Evolutionary conservation across 1,140 invertebrate species (phyloP), one percentile per base, ranked within the genome.

Genomic region (Conopomorpha cramerella): DNA sequence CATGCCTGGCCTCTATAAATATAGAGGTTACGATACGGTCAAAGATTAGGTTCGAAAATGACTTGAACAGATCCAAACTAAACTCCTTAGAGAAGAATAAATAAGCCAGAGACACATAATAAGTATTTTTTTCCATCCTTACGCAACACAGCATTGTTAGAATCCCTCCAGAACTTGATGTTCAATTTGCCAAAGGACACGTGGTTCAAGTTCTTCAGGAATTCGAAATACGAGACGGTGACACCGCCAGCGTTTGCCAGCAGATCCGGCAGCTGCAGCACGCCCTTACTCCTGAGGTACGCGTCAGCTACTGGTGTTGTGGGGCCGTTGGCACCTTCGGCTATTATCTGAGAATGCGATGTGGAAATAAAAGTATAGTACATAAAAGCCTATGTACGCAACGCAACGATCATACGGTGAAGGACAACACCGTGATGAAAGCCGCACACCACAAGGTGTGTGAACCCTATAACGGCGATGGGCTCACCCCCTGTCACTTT

Each of bases 191-290:
- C 93, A 65, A 89, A 95, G 41, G 89, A 91, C 13, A 68, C 64
- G 37, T 68, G 64, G 46, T 68, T 95, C 6, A 96, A 74, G 62
- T 96, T 95, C 72, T 96, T 96, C 19, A 96, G 72, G 86, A 89
- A 95, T 59, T 96, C 94, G 66, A 96, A 94, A 67, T 93, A 96
- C 4, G 92, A 94, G 1, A 94, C 92, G 0, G 92, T 92, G 12
- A 94, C 92, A 67, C 92, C 91, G 48, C 93, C 93, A 38, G 88
- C 89, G 68, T 93, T 95, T 34, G 91, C 82, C 59, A 84, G 84
- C 55, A 93, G 81, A 77, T 95, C 93, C 8, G 93, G 93, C 35
- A 96, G 84, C 11, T 95, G 82, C 1, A 96, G 77, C 11, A 91
- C 80, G 16, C 90, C 90, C 28, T 84, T 85, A 12, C 90, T 79